Base-by-base conservation (phyloP, 1,140 invertebrate species). In the Archegozetes longisetosus region DNA sequence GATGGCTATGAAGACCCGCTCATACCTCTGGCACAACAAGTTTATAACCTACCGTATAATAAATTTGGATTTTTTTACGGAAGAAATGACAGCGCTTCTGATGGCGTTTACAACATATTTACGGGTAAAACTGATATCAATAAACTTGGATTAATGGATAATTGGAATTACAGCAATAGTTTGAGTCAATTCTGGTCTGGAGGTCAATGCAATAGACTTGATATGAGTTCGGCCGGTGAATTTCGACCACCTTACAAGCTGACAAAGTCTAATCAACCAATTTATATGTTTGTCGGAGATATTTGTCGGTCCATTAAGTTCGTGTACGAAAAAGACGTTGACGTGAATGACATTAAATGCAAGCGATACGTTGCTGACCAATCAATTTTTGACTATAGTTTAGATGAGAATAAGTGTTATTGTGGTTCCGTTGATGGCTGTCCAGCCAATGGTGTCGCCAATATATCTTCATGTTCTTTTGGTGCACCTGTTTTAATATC, bases 401-500 rank as follows among this genome's bases (percentile, higher is more conserved):
- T 54, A 4, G 20, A 40, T n/a, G 20, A 25, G 23, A 61, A 61
- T 25, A 13, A 17, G 13, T 61, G 60, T 27, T 61, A 56, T 52
- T 61, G 60, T 25, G 32, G 32, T 40, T 6, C 17, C n/a, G 25
- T 13, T 13, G 26, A 56, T 47, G 59, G n/a, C 17, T 62, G 61
- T 59, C 61, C 61, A 26, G 3, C 50, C 12, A 53, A 57, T 3
- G 64, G 64, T 40, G 63, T 65, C 12, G 58, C 56, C 26, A 61
- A 64, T n/a, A 3, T 65, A 9, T 53, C 32, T 9, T 25, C 32
- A 17, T 65, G 64, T 49, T 47, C 50, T 55, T 62, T 50, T 28
- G 84, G 89, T 72, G 89, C 88, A 0, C 88, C 88, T 2, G 79
- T 92, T 62, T 79, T 89, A 69, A 71, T 93, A 23, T 90, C 86